These are phyloP conservation scores for Brenthis hecate DNA, from an alignment of 2,888 invertebrate genomes.

Conservation along the genomic window DNA sequence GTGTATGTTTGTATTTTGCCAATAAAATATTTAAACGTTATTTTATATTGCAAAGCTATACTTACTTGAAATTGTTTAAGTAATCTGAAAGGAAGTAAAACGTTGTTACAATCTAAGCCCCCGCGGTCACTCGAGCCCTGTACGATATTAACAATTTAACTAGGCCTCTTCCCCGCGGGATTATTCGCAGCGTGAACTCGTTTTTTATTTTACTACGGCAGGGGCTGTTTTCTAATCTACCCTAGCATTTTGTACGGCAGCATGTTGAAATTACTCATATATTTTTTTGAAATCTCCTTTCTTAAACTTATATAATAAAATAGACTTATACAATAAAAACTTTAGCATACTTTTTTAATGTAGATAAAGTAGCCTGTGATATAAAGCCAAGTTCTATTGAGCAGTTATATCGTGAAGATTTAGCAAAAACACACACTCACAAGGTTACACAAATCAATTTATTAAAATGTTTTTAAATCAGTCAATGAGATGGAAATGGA, in stretches of 20 bases:
- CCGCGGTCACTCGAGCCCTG: slow-evolving; percentile 17
- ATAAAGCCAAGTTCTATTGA: too few species aligned
- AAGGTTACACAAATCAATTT: background rate
- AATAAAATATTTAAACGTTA: background rate
- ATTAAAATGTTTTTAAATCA: background rate
- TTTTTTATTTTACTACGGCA: background rate
- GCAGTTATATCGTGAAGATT: too few species aligned
- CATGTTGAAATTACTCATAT: slow-evolving; percentile 6
- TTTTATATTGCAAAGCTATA: background rate
- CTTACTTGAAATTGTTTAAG: slow-evolving; percentile 4
- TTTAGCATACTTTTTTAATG: too few species aligned
- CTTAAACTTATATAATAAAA: too few species aligned
- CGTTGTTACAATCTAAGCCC: slow-evolving; percentile 17
- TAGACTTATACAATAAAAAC: too few species aligned
- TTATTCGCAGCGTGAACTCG: slow-evolving; percentile 15
- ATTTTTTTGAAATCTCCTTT: background rate
- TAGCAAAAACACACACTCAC: too few species aligned
- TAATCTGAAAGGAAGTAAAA: slow-evolving; percentile 2
- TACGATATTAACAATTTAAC: slow-evolving; percentile 25
- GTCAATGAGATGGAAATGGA: slow-evolving; percentile 1
- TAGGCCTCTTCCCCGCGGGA: slow-evolving; percentile 13
- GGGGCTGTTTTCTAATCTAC: background rate
- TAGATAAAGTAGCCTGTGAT: too few species aligned
- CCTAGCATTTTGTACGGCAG: background rate
- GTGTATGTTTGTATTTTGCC: too few species aligned